Evolutionary conservation across 1,140 invertebrate genomes (phyloP).

Genomic region (Papilio machaon): DNA sequence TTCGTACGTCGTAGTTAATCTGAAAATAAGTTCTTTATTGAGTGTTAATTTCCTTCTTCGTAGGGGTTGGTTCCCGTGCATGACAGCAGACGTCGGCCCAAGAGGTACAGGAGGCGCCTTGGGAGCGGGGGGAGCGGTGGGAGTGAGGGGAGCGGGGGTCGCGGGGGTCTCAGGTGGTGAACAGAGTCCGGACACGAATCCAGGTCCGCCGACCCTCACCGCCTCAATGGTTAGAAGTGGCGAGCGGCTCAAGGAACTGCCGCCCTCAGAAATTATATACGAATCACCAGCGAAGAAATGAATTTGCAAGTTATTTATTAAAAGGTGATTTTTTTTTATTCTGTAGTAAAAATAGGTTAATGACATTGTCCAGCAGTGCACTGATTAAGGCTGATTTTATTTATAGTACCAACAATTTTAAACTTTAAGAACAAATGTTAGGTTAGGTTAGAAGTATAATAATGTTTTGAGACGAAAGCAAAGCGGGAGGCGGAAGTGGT

Average conservation of each 20-base stretch:
- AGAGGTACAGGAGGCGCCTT: no score
- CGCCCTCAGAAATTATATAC: slow-evolving; percentile 3
- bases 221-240: not conserved
- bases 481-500: not conserved
- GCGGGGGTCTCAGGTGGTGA: no score
- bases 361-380: not conserved
- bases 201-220: not conserved
- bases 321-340: not conserved
- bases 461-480: not conserved
- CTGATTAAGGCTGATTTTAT: not conserved
- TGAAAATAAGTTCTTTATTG: not conserved
- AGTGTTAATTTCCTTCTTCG: not conserved
- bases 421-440: not conserved
- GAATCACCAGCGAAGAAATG: not conserved
- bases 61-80: slow-evolving; percentile 22
- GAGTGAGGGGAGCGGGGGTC: not conserved
- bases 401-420: not conserved
- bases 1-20: not conserved
- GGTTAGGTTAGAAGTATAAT: not conserved
- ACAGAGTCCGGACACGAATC: no score
- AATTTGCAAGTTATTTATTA: not conserved
- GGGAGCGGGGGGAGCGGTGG: no score
- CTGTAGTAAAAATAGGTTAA: not conserved
- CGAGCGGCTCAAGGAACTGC: slow-evolving; percentile 1
- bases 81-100: not conserved